Base-by-base conservation (phyloP, 2,113 vertebrate species). In the Chaetura pelagica region DNA sequence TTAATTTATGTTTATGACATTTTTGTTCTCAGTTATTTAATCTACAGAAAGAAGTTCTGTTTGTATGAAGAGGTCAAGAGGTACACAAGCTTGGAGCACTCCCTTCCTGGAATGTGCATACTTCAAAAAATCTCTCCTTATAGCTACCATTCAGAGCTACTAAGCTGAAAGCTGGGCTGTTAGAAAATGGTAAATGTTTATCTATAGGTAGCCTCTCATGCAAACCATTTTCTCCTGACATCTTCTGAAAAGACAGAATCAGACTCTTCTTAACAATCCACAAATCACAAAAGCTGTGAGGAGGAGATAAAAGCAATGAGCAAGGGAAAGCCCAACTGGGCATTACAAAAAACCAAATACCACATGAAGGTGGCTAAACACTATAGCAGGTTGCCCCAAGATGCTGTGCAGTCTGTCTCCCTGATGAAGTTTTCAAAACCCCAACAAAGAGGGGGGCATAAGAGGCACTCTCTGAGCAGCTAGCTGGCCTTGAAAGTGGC, bases 401-500 rank as follows among this genome's bases (percentile, higher is more conserved):
- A 54, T 30, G 30, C 19, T 54, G 12, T 38, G 66, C 35, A 35
- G n/a, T n/a, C n/a, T n/a, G 16, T 35, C 51, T 83, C 44, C 61
- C 46, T 15, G 30, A 42, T 1, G 0, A 52, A 32, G 55, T 63
- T 66, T 83, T 61, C 49, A 88, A 80, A 86, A 73, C 7, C 13
- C 6, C n/a, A 63, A 38, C 18, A 67, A 44, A 76, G 55, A 44
- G 4, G 0, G 1, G 5, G 5, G 2, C 3, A 2, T 30, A 20
- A 23, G 4, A 3, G 6, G 10, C 9, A 17, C 6, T 74, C 15
- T 48, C 61, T 38, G 13, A 34, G 61, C 29, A 82, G 48, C 2
- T 10, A n/a, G 64, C 26, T 78, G 34, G 15, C 23, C 24, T 87
- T 61, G 3, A 9, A 82, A 91, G 7, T 44, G 15, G 40, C 15